Evolutionary conservation across 1,140 invertebrate genomes (phyloP).

Genomic region (Leptoteleia sp.): DNA sequence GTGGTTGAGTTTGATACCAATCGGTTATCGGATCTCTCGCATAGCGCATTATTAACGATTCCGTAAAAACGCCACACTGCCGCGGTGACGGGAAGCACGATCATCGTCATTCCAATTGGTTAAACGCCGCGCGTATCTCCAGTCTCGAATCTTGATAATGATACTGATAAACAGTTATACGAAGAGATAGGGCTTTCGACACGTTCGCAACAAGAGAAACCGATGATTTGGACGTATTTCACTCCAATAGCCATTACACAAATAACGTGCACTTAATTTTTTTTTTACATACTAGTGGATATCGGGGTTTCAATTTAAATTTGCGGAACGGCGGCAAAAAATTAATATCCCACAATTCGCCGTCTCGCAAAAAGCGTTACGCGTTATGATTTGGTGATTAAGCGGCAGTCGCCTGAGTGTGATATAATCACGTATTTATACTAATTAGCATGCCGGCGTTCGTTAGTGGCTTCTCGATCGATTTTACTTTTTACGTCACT

Average conservation of each 20-base stretch:
- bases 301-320: constrained; percentile 14
- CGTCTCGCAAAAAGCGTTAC: constrained; percentile 19
- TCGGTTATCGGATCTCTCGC: constrained; percentile 68
- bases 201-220: constrained; percentile 44
- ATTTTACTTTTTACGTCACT: not conserved
- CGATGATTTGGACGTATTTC: constrained; percentile 50
- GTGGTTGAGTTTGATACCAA: constrained; percentile 69
- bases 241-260: constrained; percentile 50
- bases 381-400: constrained; percentile 39
- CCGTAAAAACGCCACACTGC: constrained; percentile 53
- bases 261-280: constrained; percentile 46
- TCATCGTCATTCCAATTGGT: constrained; percentile 59
- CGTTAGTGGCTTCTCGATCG: constrained; percentile 7
- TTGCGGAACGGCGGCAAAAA: constrained; percentile 2
- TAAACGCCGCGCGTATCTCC: constrained; percentile 56
- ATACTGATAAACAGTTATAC: constrained; percentile 65
- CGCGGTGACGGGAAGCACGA: constrained; percentile 56
- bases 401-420: constrained; percentile 3
- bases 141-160: constrained; percentile 62
- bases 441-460: not conserved
- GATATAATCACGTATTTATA: constrained; percentile 8
- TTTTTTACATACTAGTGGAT: constrained; percentile 13
- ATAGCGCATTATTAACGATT: constrained; percentile 67
- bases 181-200: constrained; percentile 47
- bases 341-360: constrained; percentile 19